phyloP scores from a whole-genome alignment of 2,888 invertebrate genomes.

The Lacanobia wlatinum region DNA sequence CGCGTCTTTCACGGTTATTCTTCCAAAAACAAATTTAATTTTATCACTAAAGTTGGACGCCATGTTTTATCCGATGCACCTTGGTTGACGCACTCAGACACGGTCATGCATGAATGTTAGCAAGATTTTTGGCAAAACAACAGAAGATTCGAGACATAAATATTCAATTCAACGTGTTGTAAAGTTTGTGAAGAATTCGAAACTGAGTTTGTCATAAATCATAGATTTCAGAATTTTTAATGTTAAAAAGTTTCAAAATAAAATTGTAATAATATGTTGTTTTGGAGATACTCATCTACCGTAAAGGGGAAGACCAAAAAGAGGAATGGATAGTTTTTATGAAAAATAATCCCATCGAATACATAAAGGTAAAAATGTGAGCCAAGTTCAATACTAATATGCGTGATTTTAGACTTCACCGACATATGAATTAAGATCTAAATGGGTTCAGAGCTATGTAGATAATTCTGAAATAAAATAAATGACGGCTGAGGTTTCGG shows the following conservation, averaged over 20 bases:
- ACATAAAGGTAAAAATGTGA: too few species aligned
- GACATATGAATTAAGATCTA: not conserved
- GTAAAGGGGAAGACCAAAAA: not conserved
- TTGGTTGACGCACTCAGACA: conserved; percentile 49
- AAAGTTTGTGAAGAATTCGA: conserved; percentile 51
- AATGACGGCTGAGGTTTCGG: too few species aligned
- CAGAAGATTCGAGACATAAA: conserved; percentile 61
- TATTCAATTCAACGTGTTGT: conserved; percentile 55
- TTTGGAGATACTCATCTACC: not conserved
- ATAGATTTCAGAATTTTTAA: conserved; percentile 45
- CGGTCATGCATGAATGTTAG: conserved; percentile 63
- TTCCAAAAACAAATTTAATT: conserved; percentile 60
- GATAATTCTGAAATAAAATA: too few species aligned
- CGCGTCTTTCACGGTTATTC: conserved; percentile 24
- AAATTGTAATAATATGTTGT: conserved; percentile 14
- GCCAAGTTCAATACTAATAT: too few species aligned
- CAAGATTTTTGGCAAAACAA: conserved; percentile 75
- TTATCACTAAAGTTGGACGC: conserved; percentile 55
- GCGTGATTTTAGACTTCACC: too few species aligned
- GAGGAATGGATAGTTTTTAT: not conserved
- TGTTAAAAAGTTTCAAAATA: conserved; percentile 36
- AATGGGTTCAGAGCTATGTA: too few species aligned
- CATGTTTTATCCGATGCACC: conserved; percentile 58
- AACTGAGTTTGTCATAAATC: conserved; percentile 50
- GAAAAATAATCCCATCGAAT: not conserved